phyloP scores from a whole-genome alignment of 2,113 vertebrate species.

The Bombycilla garrulus region DNA sequence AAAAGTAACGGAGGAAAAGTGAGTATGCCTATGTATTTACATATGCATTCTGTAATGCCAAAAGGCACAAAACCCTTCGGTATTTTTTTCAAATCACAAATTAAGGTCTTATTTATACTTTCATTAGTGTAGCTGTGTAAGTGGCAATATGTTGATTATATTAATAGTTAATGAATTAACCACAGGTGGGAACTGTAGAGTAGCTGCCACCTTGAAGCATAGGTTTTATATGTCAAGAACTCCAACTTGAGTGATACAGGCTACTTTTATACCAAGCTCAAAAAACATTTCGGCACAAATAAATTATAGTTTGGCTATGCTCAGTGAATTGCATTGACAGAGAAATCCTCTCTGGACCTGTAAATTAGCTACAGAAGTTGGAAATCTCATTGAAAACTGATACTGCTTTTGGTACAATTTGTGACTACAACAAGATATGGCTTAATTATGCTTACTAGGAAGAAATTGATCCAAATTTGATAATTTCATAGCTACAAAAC shows the following conservation, averaged over 20 bases:
- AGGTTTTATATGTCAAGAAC: background rate
- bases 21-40: background rate
- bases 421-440: background rate
- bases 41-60: background rate
- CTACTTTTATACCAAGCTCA: background rate
- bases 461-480: background rate
- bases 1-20: background rate
- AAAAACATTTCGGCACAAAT: background rate
- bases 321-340: background rate
- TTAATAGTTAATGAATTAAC: background rate
- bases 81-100: background rate
- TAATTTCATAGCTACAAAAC: background rate
- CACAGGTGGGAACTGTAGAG: background rate
- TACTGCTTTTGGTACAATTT: background rate
- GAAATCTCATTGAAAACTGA: background rate
- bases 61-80: background rate
- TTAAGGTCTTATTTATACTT: background rate
- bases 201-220: background rate
- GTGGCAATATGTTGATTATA: background rate
- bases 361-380: background rate
- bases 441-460: background rate
- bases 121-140: background rate
- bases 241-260: background rate
- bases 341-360: background rate
- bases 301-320: background rate